Evolutionary conservation across 1,140 invertebrate species (phyloP), one percentile per base, ranked within the genome.

Genomic region (Cydia amplana): DNA sequence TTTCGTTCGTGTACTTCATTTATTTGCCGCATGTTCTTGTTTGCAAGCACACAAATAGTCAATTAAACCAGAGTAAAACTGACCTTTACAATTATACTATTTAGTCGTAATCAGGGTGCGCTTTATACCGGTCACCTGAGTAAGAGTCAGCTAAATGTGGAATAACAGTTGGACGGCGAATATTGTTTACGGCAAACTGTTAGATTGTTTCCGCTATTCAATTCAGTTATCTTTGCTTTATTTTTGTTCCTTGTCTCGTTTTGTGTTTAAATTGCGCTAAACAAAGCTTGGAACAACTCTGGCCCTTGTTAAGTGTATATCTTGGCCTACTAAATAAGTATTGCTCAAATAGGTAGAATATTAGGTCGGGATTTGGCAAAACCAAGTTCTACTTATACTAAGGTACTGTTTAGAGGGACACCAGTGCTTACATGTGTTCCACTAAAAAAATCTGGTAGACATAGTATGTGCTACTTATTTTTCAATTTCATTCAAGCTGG

Each of bases 1-100:
- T 88, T 89, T 85, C 82, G 82, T 86, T 91, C 90, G 88, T 92
- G 90, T 85, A 82, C 82, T 86, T 85, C 86, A 89, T 92, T 92
- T 89, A 88, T 92, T 90, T 86, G 79, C 82, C 49, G n/a, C 10
- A 7, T 23, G 12, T 60, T 60, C 51, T 5, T 23, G 18, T 60
- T 60, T 55, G 4, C 16, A 23, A 23, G 7, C 18, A 23, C 18
- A 23, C 9, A 6, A 23, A 23, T 0, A 55, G 55, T n/a, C 9
- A 23, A 23, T 10, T 9, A 10, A 60, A 60, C 55, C 55, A 60
- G 18, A 20, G 6, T 60, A 60, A 10, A n/a, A 10, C 20, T 60
- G 55, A 3, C 20, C 20, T 23, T 10, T 23, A 60, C 55, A 23
- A 6, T n/a, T 18, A 14, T 51, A 51, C 7, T 4, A 51, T 7